Percentiles rank a stretch among this genome's conserved stretches.
Evolutionary conservation across 1,140 invertebrate species (phyloP).

Genomic region (Procambarus clarkii): DNA sequence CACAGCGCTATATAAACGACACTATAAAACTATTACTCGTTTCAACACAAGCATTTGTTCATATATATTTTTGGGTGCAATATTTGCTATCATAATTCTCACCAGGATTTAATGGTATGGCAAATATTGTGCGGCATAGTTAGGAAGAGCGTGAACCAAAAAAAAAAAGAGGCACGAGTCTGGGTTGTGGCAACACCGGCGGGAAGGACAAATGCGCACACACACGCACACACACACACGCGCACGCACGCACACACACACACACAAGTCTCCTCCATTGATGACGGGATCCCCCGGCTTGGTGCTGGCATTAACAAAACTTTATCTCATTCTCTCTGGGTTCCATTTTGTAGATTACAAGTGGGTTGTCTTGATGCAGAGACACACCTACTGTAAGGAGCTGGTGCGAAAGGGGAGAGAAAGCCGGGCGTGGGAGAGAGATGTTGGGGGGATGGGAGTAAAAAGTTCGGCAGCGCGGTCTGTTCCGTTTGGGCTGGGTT

Average conservation of each 20-base stretch:
- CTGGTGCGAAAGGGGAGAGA: background rate
- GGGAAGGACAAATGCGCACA: slow-evolving; percentile 62
- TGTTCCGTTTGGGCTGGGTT: slow-evolving; percentile 58
- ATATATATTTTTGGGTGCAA: background rate
- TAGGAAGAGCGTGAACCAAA: slow-evolving; percentile 15
- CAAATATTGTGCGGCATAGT: background rate
- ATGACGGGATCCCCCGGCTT: slow-evolving; percentile 23
- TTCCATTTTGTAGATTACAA: no score
- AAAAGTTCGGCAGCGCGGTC: slow-evolving; percentile 50
- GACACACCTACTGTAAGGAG: background rate
- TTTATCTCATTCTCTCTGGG: slow-evolving; percentile 12
- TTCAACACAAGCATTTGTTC: background rate
- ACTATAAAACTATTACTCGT: background rate
- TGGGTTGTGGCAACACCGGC: slow-evolving; percentile 35
- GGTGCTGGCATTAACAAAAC: slow-evolving; percentile 8
- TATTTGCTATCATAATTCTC: background rate
- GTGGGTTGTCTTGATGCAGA: no score
- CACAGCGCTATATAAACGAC: background rate
- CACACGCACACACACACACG: no score
- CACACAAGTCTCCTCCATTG: slow-evolving; percentile 34
- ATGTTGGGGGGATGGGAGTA: slow-evolving; percentile 31
- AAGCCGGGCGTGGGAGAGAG: background rate
- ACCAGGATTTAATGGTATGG: background rate
- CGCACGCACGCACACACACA: no score
- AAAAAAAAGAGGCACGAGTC: background rate